Base-by-base conservation (phyloP, 1,140 invertebrate genomes). In the Rhynchophorus ferrugineus region DNA sequence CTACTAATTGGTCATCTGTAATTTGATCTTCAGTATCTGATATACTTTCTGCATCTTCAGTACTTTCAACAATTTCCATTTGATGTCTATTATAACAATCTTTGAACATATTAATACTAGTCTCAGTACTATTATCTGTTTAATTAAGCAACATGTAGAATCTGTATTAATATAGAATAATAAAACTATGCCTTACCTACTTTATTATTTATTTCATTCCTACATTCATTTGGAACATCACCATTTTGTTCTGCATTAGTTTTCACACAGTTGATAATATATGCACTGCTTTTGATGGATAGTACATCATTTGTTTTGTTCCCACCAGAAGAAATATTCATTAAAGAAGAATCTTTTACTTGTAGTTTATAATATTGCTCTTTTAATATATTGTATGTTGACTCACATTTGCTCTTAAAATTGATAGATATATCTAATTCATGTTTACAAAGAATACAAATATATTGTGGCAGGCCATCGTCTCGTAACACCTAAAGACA, bases 351-450 rank as follows among this genome's bases (percentile, higher is more conserved):
- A 18, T 41, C 38, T 17, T 41, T 41, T 1, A 41, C 38, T 19
- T 41, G 14, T 8, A 41, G 11, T 19, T 41, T 20, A 19, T 14
- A 6, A 41, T 41, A 18, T 41, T 41, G 16, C 20, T 41, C 18
- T 11, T 41, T 17, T 7, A 41, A 18, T 18, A 41, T 18, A n/a
- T 41, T 18, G 20, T 2, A 41, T 18, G 38, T 41, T 18, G 38
- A 2, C 20, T 41, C 38, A 41, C 38, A 41, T 41, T 41, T 41
- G 18, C 20, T 7, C n/a, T 41, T 41, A 11, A 41, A 41, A 41
- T 19, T 41, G n/a, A 41, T 41, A 5, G 38, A 41, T 6, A 41
- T 41, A 41, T 41, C 38, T 8, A 41, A n/a, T 9, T 41, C 38
- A 41, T 41, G 38, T 41, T 41, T 41, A 19, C 38, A 41, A 11